phyloP scores from a whole-genome alignment of 2,888 invertebrate species.

The Mactromeris polynyma region DNA sequence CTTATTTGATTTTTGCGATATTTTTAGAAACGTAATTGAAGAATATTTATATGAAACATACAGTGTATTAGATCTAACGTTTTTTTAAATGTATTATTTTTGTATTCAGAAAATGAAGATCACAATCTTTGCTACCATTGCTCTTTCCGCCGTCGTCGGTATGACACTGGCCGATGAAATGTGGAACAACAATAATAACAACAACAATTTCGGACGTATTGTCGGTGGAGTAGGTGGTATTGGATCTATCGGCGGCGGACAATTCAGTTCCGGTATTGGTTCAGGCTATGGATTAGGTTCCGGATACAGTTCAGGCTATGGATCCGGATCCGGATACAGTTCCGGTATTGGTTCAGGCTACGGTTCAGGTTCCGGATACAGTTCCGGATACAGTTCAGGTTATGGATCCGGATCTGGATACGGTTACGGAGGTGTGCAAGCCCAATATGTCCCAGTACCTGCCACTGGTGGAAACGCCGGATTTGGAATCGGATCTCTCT shows the following conservation, averaged over 20 bases:
- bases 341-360: slow-evolving; percentile 19
- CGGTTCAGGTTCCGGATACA: neutral
- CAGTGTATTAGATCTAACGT: too few relatives aligned
- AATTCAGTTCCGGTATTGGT: neutral
- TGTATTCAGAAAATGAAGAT: slow-evolving; percentile 44
- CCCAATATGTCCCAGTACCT: slow-evolving; percentile 18
- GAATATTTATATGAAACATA: neutral
- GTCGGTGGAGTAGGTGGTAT: neutral
- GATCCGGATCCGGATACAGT: slow-evolving; percentile 19
- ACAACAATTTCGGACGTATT: neutral
- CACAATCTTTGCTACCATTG: slow-evolving; percentile 37
- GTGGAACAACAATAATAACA: slow-evolving; percentile 21
- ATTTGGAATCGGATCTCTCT: neutral
- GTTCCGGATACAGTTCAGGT: neutral
- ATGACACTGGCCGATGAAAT: slow-evolving; percentile 41
- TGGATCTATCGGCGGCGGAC: neutral
- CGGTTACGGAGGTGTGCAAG: slow-evolving; percentile 12
- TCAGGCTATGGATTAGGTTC: neutral
- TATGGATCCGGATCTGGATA: neutral
- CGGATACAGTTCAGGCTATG: slow-evolving; percentile 19
- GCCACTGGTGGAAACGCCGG: neutral
- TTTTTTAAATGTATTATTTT: neutral
- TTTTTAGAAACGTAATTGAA: neutral
- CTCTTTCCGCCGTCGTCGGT: slow-evolving; percentile 48
- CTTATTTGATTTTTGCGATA: too few relatives aligned